Base-by-base conservation (phyloP, 2,113 vertebrate genomes). In the Cygnus atratus region DNA sequence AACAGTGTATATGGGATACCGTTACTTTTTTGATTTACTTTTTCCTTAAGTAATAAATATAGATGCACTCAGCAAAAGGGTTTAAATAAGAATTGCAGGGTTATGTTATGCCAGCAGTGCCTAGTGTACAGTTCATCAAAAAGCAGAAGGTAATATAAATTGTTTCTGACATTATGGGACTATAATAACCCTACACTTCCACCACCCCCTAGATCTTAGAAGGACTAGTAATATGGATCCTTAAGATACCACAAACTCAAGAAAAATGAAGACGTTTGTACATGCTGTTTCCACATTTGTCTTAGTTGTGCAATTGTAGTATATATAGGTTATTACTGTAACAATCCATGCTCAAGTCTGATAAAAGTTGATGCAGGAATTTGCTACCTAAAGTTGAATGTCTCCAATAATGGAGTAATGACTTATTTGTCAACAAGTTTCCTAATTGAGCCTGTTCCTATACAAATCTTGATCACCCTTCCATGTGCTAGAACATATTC, bases 41-140 rank as follows among this genome's bases (percentile, higher is more conserved):
- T 77, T 89, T 97, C 50, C 74, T 94, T 85, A 95, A 76, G 41
- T 92, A 93, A 95, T 94, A 96, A 96, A 96, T 93, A 89, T 6
- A 96, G 80, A 87, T 84, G 54, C 93, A 59, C 31, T 73, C 50
- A 82, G 80, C 74, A 92, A 67, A 84, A 41, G 87, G 58, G 50
- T 96, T 96, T 94, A 95, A 96, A 76, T 85, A 92, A 96, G 91
- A 95, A 93, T 39, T 91, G 74, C 81, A 82, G 67, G 70, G 66
- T 26, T 92, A 37, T 90, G 71, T 92, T 95, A 75, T 39, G 67
- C 66, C 81, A 96, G 80, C 77, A 83, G 66, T 89, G 71, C 81
- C 93, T 89, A 59, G 87, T 62, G 78, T 74, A 94, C 77, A 83
- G 84, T 95, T 96, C 96, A 95, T 96, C 58, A 46, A 77, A 89